Evolutionary conservation across 1,140 invertebrate species (phyloP).

Genomic region (Metaphire vulgaris): DNA sequence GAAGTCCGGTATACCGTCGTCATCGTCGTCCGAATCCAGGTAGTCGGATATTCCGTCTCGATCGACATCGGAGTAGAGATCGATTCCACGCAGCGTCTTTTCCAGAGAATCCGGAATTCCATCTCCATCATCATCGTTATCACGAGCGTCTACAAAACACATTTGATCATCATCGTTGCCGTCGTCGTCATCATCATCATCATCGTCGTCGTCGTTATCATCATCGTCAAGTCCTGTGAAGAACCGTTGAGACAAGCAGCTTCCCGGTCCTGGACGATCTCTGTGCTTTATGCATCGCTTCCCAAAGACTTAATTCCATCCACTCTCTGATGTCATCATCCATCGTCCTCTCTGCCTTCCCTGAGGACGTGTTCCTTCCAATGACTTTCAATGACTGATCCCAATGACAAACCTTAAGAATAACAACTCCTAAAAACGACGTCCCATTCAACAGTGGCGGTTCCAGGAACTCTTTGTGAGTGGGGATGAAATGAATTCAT

Average conservation of each 20-base stretch:
- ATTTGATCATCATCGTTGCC: not conserved
- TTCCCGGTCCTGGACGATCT: not conserved
- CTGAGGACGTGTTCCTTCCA: no score
- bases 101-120: conserved; percentile 16
- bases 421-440: no score
- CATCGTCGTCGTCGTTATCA: conserved; percentile 15
- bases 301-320: no score
- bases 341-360: no score
- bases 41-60: conserved; percentile 11
- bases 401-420: no score
- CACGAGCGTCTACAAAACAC: conserved; percentile 5
- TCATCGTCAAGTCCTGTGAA: not conserved
- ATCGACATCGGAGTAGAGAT: conserved; percentile 7
- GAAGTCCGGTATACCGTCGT: conserved; percentile 16
- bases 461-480: no score
- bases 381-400: no score
- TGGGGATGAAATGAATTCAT: no score
- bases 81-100: not conserved
- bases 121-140: conserved; percentile 14
- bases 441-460: no score
- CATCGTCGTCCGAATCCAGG: conserved; percentile 18
- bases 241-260: not conserved
- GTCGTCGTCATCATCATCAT: no score
- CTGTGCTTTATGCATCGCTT: not conserved
- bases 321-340: no score